Evolutionary conservation across 92 coral and sea anemone species (phyloP).

Genomic region (Bergia puertoricense): DNA sequence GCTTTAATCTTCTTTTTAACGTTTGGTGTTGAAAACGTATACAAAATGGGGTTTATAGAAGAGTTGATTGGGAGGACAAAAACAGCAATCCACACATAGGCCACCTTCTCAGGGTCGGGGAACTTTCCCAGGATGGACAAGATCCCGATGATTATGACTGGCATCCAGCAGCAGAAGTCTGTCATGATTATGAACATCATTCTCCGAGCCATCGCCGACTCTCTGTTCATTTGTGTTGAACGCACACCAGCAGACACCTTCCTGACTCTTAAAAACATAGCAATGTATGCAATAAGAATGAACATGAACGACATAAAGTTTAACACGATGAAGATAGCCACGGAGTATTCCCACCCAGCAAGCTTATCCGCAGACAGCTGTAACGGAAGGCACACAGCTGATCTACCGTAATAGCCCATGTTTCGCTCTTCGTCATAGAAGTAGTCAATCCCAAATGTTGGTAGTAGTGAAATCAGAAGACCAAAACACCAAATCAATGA

Average conservation of each 20-base stretch:
- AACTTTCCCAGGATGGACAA: slow-evolving; percentile 64
- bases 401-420: slow-evolving; percentile 64
- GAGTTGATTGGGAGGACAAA: slow-evolving; percentile 77
- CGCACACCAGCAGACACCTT: slow-evolving; percentile 59
- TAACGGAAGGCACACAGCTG: slow-evolving; percentile 65
- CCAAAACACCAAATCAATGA: slow-evolving; percentile 46
- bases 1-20: slow-evolving; percentile 25
- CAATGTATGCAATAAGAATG: slow-evolving; percentile 43
- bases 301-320: slow-evolving; percentile 40
- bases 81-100: slow-evolving; percentile 50
- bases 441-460: slow-evolving; percentile 41
- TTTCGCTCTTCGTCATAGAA: slow-evolving; percentile 50
- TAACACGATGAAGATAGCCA: slow-evolving; percentile 56
- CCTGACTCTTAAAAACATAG: slow-evolving; percentile 61
- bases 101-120: slow-evolving; percentile 52
- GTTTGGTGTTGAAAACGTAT: slow-evolving; percentile 72
- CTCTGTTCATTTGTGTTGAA: slow-evolving; percentile 65
- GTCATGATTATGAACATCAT: slow-evolving; percentile 61
- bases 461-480: slow-evolving; percentile 43
- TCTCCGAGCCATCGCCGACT: slow-evolving; percentile 58
- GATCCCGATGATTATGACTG: slow-evolving; percentile 62
- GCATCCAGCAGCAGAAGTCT: slow-evolving; percentile 51
- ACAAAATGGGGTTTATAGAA: slow-evolving; percentile 71
- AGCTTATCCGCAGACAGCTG: slow-evolving; percentile 52
- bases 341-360: slow-evolving; percentile 67